phyloP scores from a whole-genome alignment of 2,888 invertebrate species.

The Leptinotarsa rubiginosa region DNA sequence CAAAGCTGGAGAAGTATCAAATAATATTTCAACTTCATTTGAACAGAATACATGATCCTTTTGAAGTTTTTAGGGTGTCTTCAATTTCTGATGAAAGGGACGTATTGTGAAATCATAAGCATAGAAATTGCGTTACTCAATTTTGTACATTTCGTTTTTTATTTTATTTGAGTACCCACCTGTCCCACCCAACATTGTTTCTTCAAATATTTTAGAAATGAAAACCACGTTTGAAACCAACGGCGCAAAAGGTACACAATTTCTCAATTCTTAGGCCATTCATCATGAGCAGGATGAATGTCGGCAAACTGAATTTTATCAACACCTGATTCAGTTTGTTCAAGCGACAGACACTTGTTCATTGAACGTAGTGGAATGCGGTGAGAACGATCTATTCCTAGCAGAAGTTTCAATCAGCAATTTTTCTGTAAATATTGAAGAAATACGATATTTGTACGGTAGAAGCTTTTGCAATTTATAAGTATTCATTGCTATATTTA shows the following conservation, averaged over 20 bases:
- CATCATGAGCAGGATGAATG: slow-evolving; percentile 44
- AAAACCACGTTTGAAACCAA: slow-evolving; percentile 2
- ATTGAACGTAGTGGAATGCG: slow-evolving; percentile 56
- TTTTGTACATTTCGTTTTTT: too few relatives aligned
- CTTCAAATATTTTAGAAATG: background rate
- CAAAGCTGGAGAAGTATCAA: too few relatives aligned
- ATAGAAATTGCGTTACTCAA: too few relatives aligned
- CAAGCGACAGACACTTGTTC: slow-evolving; percentile 42
- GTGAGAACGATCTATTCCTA: slow-evolving; percentile 51
- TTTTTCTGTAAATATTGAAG: slow-evolving; percentile 52
- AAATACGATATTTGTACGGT: slow-evolving; percentile 39
- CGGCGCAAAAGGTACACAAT: slow-evolving; percentile 23
- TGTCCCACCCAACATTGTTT: too few relatives aligned
- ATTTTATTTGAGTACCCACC: too few relatives aligned
- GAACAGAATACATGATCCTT: too few relatives aligned
- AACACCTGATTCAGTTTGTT: slow-evolving; percentile 49
- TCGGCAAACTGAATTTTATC: slow-evolving; percentile 49
- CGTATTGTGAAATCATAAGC: too few relatives aligned
- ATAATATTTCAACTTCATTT: too few relatives aligned
- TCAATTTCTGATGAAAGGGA: too few relatives aligned
- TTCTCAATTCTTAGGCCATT: slow-evolving; percentile 39
- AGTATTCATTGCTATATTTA: background rate
- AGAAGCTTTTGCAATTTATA: slow-evolving; percentile 31
- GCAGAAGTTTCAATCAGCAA: slow-evolving; percentile 41
- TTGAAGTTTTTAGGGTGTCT: too few relatives aligned